Conservation (phyloP, 2,797 vertebrate species). For the Malurus leucopterus region DNA sequence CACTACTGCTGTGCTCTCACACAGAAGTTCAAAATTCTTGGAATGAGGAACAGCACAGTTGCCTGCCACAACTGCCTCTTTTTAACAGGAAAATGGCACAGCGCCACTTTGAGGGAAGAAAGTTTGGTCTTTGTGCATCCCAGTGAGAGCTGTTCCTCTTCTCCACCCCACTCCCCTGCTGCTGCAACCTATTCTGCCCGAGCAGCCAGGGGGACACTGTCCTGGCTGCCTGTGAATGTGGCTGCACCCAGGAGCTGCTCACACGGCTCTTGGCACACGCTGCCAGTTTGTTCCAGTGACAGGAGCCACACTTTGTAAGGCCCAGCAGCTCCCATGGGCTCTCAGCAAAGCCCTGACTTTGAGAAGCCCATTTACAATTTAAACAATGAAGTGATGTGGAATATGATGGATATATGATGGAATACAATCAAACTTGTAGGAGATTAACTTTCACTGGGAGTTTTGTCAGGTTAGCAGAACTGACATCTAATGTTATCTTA, state of each 20-base stretch:
- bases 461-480: not conserved
- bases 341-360: not conserved
- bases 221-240: accelerated
- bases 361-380: not conserved
- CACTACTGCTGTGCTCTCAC: not conserved
- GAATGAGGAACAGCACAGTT: not conserved
- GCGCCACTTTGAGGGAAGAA: not conserved
- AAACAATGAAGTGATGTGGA: not conserved
- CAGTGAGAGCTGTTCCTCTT: not conserved
- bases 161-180: not conserved
- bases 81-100: not conserved
- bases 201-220: accelerated
- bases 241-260: not conserved
- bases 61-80: not conserved
- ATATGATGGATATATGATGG: not conserved
- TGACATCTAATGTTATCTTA: not conserved
- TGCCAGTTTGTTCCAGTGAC: not conserved
- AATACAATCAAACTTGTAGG: not conserved
- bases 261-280: accelerated
- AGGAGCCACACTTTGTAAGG: accelerated
- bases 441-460: not conserved
- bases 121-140: not conserved
- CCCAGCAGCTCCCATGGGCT: not conserved
- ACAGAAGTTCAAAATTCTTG: not conserved
- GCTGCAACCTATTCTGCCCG: not conserved